These are phyloP conservation scores for Allolobophora icterica DNA, from an alignment of 2,888 invertebrate genomes.

Conservation along the genomic window DNA sequence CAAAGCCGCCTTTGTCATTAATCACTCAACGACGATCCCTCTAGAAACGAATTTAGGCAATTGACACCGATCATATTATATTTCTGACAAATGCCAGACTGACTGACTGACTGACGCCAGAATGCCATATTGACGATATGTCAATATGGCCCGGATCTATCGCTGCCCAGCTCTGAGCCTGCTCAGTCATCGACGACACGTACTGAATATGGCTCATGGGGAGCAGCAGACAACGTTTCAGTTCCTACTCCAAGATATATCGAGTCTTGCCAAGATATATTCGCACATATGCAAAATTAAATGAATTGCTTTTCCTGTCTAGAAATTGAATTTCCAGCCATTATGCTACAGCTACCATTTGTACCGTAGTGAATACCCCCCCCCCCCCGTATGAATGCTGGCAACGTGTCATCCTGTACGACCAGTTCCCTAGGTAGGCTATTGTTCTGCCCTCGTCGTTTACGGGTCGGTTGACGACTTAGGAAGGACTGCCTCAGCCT, in stretches of 20 bases:
- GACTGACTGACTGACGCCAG: too few relatives aligned
- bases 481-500: too few relatives aligned
- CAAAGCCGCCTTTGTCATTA: not conserved
- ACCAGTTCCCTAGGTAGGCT: too few relatives aligned
- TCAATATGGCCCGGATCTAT: not conserved
- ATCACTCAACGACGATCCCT: too few relatives aligned
- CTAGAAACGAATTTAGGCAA: not conserved
- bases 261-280: not conserved
- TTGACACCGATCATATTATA: not conserved
- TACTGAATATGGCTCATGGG: too few relatives aligned
- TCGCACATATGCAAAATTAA: not conserved
- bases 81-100: not conserved
- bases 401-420: too few relatives aligned
- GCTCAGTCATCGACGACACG: too few relatives aligned
- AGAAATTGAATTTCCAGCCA: not conserved
- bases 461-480: too few relatives aligned
- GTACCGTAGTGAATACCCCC: too few relatives aligned
- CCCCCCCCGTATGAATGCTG: too few relatives aligned
- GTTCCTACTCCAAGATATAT: not conserved
- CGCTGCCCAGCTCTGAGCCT: not conserved
- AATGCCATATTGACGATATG: not conserved
- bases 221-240: not conserved
- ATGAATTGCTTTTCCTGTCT: not conserved
- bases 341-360: not conserved
- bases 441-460: too few relatives aligned